A percentile compares a stretch with the other conserved stretches of the same genome.
These are phyloP conservation scores for Anthopleura sola DNA, from an alignment of 64 coral and sea anemone species.

Conservation along the genomic window DNA sequence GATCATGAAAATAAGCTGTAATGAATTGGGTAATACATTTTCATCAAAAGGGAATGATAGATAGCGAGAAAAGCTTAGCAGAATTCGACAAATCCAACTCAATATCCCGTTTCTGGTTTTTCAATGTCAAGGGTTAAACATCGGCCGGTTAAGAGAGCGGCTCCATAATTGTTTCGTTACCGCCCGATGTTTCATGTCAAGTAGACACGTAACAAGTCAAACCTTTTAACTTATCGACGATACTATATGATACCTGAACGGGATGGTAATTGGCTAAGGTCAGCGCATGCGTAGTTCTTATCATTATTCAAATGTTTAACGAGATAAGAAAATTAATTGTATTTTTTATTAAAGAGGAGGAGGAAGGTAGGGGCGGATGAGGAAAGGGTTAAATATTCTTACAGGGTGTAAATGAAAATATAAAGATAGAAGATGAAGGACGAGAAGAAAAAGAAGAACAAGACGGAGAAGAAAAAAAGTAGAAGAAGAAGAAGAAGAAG, in stretches of 20 bases:
- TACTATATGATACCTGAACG: background rate
- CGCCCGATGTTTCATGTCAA: background rate
- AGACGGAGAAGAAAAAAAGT: too few species aligned
- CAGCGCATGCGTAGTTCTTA: background rate
- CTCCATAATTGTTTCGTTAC: background rate
- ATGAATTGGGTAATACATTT: too few species aligned
- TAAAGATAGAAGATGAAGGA: too few species aligned
- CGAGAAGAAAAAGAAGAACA: too few species aligned
- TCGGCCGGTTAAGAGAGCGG: background rate
- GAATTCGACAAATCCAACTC: background rate
- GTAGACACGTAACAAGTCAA: background rate
- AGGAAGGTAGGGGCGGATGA: background rate
- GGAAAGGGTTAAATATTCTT: background rate
- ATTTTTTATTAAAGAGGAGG: background rate
- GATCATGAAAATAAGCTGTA: too few species aligned
- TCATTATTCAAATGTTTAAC: background rate
- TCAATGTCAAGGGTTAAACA: background rate
- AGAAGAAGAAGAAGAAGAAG: too few species aligned
- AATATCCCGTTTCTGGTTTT: background rate
- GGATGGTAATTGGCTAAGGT: background rate
- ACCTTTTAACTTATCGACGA: background rate
- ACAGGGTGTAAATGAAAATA: too few species aligned
- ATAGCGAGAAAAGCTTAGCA: background rate
- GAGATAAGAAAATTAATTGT: background rate
- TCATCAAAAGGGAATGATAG: background rate